Base-by-base conservation (phyloP, 23 tunicate genomes). In the Halocynthia aurantium region DNA sequence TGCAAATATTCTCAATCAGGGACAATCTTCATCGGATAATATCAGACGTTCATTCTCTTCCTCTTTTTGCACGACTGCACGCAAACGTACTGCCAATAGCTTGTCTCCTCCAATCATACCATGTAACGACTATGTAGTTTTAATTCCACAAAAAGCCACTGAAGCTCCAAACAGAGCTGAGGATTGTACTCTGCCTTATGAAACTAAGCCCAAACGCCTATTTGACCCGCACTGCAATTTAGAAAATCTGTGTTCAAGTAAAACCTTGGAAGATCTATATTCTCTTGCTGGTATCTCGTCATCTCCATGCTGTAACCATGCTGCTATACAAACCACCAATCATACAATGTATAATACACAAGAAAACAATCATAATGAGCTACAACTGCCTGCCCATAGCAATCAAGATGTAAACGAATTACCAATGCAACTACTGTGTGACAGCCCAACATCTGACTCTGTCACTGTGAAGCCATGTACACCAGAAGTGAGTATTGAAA, bases 171-270 rank as follows among this genome's bases (percentile, higher is more conserved):
- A 50, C 12, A 12, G 69, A 13, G 7, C 69, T 57, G 44, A 31
- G 44, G 44, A 31, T 31, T 31, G 44, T 31, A 31, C 44, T 31
- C 44, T 31, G 44, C 44, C 44, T 31, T 31, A 31, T 31, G 44
- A 31, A 31, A 31, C 44, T 31, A 31, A 31, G 44, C 44, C 44
- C 4, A 31, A 31, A 31, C 44, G 44, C 44, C 44, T 31, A 31
- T 31, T 31, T 31, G 44, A 31, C 44, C 44, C 44, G 22, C 70
- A 65, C 31, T 65, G 50, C 19, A 54, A 74, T 74, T 62, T 89
- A 18, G 83, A 61, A 44, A 76, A 84, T 57, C 22, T 89, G 12
- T 61, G 44, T n/a, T 89, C 85, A 0, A 73, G 77, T n/a, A 52
- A 85, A 52, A 75, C 96, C 9, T 6, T 76, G n/a, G 82, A 83